Percentiles rank a stretch among this genome's conserved stretches.
Evolutionary conservation across 1,140 invertebrate species (phyloP).

Genomic region (Drosophila biarmipes): DNA sequence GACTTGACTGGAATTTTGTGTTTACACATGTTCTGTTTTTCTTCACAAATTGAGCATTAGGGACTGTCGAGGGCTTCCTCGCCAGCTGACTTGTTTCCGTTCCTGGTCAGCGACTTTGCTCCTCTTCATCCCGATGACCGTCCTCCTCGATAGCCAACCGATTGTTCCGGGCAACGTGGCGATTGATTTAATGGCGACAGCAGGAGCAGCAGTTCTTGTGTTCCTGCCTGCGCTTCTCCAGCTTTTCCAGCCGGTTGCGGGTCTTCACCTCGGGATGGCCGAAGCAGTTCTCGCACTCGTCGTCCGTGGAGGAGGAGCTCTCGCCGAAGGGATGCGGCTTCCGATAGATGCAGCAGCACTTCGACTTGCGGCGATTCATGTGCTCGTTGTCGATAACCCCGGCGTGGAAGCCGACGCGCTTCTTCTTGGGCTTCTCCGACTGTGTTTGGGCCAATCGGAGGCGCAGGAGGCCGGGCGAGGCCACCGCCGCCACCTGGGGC

Average conservation of each 20-base stretch:
- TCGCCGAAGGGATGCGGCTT: slow-evolving; percentile 92
- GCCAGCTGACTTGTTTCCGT: neutral
- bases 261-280: slow-evolving; percentile 91
- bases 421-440: slow-evolving; percentile 85
- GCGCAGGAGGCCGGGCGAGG: slow-evolving; percentile 19
- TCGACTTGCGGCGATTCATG: slow-evolving; percentile 96
- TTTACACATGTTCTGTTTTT: neutral
- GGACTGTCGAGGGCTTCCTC: neutral
- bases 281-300: slow-evolving; percentile 94
- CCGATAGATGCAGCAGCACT: slow-evolving; percentile 96
- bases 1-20: no score
- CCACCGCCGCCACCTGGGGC: neutral
- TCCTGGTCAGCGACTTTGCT: neutral
- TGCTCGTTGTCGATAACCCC: slow-evolving; percentile 96
- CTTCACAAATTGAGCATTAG: neutral
- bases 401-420: slow-evolving; percentile 92
- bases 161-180: neutral
- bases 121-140: neutral
- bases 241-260: slow-evolving; percentile 78
- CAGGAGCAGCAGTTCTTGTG: neutral
- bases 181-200: neutral
- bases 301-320: slow-evolving; percentile 91
- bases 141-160: neutral
- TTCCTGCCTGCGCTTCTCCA: slow-evolving; percentile 2
- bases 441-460: slow-evolving; percentile 85